Evolutionary conservation across 2,113 vertebrate genomes (phyloP).

Genomic region (Beaufortia kweichowensis): DNA sequence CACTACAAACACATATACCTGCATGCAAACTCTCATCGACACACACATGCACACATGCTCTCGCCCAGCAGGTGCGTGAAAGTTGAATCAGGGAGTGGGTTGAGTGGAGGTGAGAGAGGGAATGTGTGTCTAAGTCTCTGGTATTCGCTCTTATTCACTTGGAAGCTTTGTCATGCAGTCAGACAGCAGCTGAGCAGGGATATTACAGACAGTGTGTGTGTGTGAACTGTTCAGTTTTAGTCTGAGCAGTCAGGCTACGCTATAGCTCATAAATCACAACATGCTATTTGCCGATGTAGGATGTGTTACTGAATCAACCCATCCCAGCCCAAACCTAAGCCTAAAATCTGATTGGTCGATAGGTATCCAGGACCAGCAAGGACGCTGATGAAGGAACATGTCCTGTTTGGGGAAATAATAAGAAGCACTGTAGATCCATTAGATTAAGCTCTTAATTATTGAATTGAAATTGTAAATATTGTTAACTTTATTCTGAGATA

Average conservation of each 20-base stretch:
- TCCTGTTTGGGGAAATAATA: too few species aligned
- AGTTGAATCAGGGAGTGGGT: not conserved
- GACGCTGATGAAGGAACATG: too few species aligned
- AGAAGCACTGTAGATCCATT: too few species aligned
- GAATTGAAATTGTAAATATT: not conserved
- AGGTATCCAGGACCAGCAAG: too few species aligned
- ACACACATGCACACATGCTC: conserved; percentile 12
- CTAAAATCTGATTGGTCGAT: too few species aligned
- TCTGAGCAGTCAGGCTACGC: not conserved
- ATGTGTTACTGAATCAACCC: not conserved
- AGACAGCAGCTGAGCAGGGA: conserved; percentile 32
- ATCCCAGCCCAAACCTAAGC: too few species aligned
- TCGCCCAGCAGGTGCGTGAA: not conserved
- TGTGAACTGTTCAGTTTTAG: conserved; percentile 3
- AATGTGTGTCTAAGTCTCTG: conserved; percentile 23
- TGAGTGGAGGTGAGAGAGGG: not conserved
- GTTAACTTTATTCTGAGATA: not conserved
- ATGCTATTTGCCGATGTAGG: not conserved
- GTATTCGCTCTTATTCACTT: conserved; percentile 16
- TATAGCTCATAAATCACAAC: not conserved
- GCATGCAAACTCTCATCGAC: conserved; percentile 16
- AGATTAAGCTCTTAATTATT: not conserved
- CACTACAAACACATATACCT: conserved; percentile 37
- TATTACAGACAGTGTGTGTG: conserved; percentile 16
- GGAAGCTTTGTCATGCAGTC: conserved; percentile 33